phyloP scores from a whole-genome alignment of 1,140 invertebrate species.

The Littorina saxatilis region DNA sequence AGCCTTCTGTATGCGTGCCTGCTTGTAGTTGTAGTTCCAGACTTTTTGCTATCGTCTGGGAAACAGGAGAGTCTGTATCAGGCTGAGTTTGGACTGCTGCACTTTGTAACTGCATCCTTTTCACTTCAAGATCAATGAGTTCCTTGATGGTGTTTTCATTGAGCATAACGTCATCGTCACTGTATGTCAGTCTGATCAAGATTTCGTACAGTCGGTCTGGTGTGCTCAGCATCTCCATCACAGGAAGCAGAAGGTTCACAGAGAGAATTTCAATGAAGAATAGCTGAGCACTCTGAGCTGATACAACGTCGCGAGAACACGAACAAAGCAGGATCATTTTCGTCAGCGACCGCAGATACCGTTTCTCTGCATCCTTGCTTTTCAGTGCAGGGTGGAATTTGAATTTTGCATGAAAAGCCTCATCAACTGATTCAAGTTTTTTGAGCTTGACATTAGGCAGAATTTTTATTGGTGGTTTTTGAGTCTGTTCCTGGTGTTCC shows the following conservation, averaged over 20 bases:
- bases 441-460: constrained; percentile 11
- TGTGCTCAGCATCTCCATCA: constrained; percentile 51
- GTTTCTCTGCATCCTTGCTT: constrained; percentile 42
- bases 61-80: no score
- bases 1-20: no score
- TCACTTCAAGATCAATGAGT: constrained; percentile 18
- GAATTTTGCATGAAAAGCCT: constrained; percentile 55
- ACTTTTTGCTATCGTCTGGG: no score
- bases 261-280: constrained; percentile 58
- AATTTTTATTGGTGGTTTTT: constrained; percentile 11
- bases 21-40: no score
- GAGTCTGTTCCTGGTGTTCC: constrained; percentile 17
- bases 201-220: constrained; percentile 59
- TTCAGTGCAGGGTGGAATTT: constrained; percentile 52
- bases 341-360: constrained; percentile 48
- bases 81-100: not conserved
- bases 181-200: constrained; percentile 54
- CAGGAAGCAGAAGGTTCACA: constrained; percentile 50
- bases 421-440: constrained; percentile 47
- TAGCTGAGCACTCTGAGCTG: constrained; percentile 40
- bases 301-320: constrained; percentile 39
- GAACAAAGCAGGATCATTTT: constrained; percentile 46
- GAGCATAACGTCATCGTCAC: constrained; percentile 35
- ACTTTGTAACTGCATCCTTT: not conserved
- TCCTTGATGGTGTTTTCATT: constrained; percentile 27